Conservation (phyloP, 2,113 vertebrate genomes). For the Ciconia maguari region DNA sequence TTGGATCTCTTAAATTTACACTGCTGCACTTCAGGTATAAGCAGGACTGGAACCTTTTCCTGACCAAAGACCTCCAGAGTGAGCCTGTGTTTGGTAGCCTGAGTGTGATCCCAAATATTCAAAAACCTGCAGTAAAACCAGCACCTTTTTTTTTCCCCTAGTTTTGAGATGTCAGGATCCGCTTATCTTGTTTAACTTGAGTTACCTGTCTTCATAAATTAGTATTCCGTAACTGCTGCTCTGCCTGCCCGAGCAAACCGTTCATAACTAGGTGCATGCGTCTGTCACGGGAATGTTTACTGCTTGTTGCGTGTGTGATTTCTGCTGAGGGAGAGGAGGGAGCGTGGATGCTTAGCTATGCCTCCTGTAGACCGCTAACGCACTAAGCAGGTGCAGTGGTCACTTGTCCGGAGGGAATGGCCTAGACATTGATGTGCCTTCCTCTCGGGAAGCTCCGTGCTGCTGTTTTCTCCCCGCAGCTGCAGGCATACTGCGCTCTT, state of each 20-base stretch:
- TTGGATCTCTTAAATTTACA: neutral
- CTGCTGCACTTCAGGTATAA: neutral
- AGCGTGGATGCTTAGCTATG: neutral
- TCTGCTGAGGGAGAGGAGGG: neutral
- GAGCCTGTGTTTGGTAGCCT: neutral
- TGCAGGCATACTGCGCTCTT: neutral
- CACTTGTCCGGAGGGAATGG: neutral
- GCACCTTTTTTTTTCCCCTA: fast-evolving
- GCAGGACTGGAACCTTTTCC: neutral
- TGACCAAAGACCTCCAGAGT: neutral
- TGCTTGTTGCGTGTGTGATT: neutral
- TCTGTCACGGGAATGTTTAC: neutral
- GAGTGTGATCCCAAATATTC: neutral
- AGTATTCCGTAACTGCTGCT: neutral
- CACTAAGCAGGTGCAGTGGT: neutral
- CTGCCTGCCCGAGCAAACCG: neutral
- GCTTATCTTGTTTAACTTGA: neutral
- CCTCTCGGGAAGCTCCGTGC: neutral
- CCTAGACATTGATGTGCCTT: neutral
- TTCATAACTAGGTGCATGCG: neutral
- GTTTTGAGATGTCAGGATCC: neutral
- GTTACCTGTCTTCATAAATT: neutral
- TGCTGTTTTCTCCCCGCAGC: neutral
- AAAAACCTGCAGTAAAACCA: neutral
- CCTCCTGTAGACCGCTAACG: fast-evolving